phyloP scores from a whole-genome alignment of 37 sponge, comb jelly and placozoan genomes.

The Tethya wilhelma region DNA sequence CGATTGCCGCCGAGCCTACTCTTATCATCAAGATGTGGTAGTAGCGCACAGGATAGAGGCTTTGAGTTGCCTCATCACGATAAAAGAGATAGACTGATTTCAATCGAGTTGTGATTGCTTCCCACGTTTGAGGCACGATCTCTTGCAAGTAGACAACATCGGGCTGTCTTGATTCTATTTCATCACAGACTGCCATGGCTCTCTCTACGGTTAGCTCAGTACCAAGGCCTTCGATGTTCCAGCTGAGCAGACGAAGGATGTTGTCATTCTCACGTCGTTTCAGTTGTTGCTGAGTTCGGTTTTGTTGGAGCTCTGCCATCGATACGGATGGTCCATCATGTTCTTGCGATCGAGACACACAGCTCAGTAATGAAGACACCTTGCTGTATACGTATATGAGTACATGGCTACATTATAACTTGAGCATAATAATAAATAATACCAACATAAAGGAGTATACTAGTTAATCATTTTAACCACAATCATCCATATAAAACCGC shows the following conservation, averaged over 20 bases:
- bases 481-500: too few relatives aligned
- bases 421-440: too few relatives aligned
- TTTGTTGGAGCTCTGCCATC: too few relatives aligned
- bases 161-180: conserved; percentile 22
- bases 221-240: conserved; percentile 81
- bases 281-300: too few relatives aligned
- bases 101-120: conserved; percentile 5
- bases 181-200: conserved; percentile 35
- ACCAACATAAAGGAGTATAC: too few relatives aligned
- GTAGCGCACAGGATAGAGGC: conserved; percentile 17
- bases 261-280: too few relatives aligned
- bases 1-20: conserved; percentile 3
- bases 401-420: too few relatives aligned
- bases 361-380: too few relatives aligned
- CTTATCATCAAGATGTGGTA: conserved; percentile 45
- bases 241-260: conserved; percentile 38
- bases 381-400: too few relatives aligned
- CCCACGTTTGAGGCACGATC: conserved; percentile 45
- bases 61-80: not conserved
- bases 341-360: too few relatives aligned
- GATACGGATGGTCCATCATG: too few relatives aligned
- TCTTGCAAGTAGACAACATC: conserved; percentile 72
- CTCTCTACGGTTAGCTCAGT: conserved; percentile 17
- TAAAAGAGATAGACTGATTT: conserved; percentile 16
- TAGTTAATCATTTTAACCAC: too few relatives aligned